These are phyloP conservation scores for Amorpha juglandis DNA, from an alignment of 2,888 invertebrate genomes.

Conservation along the genomic window DNA sequence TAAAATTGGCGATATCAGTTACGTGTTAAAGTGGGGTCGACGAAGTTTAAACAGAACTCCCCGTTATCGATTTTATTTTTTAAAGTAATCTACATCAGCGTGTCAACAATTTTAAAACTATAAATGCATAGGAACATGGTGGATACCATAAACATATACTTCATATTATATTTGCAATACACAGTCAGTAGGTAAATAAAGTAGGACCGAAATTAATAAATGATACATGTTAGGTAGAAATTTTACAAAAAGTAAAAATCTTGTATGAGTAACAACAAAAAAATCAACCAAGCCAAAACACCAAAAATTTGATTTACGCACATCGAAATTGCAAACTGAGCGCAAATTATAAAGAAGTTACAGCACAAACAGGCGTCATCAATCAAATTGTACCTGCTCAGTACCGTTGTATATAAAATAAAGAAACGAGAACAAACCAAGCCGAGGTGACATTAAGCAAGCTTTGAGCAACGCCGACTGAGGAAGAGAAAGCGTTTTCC, in stretches of 20 bases:
- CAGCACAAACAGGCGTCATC: slow-evolving; percentile 11
- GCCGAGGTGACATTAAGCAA: slow-evolving; percentile 50
- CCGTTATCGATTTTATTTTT: no score
- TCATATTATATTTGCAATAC: no score
- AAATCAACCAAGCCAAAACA: neutral
- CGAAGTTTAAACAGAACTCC: no score
- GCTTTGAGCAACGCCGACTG: slow-evolving; percentile 60
- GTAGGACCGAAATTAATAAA: no score
- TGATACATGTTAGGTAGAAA: no score
- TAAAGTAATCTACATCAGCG: no score
- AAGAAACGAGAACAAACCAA: slow-evolving; percentile 8
- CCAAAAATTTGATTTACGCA: slow-evolving; percentile 13
- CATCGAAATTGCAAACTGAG: slow-evolving; percentile 39
- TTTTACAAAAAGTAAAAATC: neutral
- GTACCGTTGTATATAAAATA: slow-evolving; percentile 23
- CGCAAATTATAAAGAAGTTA: slow-evolving; percentile 16
- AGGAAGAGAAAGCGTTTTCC: slow-evolving; percentile 75
- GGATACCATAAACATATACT: no score
- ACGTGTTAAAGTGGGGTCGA: no score
- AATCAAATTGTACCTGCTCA: slow-evolving; percentile 17
- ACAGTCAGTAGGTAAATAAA: neutral
- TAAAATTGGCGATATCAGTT: no score
- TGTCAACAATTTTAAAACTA: no score
- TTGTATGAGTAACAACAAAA: neutral
- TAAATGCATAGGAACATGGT: no score